Base-by-base conservation (phyloP, 2,113 vertebrate species). In the Carassius auratus region DNA sequence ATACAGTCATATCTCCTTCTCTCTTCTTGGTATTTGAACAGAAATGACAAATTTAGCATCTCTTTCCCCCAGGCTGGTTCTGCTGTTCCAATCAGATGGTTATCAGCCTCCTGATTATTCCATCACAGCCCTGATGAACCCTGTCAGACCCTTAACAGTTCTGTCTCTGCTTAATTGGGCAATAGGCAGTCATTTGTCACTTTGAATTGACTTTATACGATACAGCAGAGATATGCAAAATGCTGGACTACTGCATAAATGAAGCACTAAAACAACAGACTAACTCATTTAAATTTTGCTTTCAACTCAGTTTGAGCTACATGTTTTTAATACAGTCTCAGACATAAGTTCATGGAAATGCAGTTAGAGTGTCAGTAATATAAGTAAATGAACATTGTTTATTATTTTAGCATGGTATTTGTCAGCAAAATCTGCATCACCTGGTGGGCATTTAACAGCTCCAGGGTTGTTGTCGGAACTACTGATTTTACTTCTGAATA, bases 81-180 rank as follows among this genome's bases (percentile, higher is more conserved):
- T 85, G 82, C 76, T 52, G 21, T 79, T 23, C 69, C 79, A 81
- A 85, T 84, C 68, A 80, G 76, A 80, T 84, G 64, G 82, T 76
- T 87, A 81, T 84, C 68, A 42, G 21, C 36, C 2, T 59, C 26
- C 57, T 80, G 66, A 84, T 84, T 84, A 79, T 73, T 74, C 52
- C 77, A 74, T 80, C 83, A 84, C 15, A 83, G 69, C 55, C 57
- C 66, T 80, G 79, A 81, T 81, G 45, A 81, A 69, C 75, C 26
- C 62, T 52, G 42, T 68, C 79, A 81, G 21, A 64, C 78, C 30
- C 38, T 26, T 66, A 81, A 81, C 78, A 81, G 1, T 66, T 68
- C 62, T 81, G 61, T 52, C 23, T 68, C n/a, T 81, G 61, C 62
- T 52, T 69, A 52, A 26, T 81, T 69, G 10, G 23, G 48, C 62